Percentiles rank a stretch among this genome's conserved stretches.
Evolutionary conservation across 2,888 invertebrate species (phyloP).

Genomic region (Macrophya annulata): DNA sequence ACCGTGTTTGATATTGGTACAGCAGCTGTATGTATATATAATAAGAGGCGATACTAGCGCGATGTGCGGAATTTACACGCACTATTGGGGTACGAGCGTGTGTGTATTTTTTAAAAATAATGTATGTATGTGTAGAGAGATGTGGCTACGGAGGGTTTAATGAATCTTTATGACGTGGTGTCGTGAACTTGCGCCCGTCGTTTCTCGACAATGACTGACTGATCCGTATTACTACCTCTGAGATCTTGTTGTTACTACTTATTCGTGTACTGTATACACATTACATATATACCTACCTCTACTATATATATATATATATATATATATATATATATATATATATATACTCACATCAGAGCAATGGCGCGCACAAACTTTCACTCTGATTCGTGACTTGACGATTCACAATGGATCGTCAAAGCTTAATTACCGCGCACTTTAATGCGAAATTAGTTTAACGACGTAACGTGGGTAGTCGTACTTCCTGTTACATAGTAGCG

Average conservation of each 20-base stretch:
- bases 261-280: conserved; percentile 57
- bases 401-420: conserved; percentile 55
- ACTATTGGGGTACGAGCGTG: conserved; percentile 49
- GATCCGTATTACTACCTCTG: conserved; percentile 65
- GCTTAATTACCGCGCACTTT: conserved; percentile 54
- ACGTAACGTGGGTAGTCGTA: conserved; percentile 54
- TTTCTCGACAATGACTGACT: conserved; percentile 78
- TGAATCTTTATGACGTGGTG: conserved; percentile 79
- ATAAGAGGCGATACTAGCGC: conserved; percentile 36
- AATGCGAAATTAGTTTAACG: conserved; percentile 56
- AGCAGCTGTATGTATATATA: not conserved
- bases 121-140: not conserved
- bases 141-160: conserved; percentile 71
- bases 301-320: not conserved
- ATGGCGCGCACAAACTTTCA: conserved; percentile 72
- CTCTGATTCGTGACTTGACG: conserved; percentile 27
- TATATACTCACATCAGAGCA: conserved; percentile 65
- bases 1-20: conserved; percentile 21
- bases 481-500: conserved; percentile 54
- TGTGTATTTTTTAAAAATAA: not conserved
- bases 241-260: not conserved
- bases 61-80: conserved; percentile 68
- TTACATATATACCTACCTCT: not conserved
- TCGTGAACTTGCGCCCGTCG: conserved; percentile 77
- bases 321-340: not conserved